These are phyloP conservation scores for Cosmia trapezina DNA, from an alignment of 2,888 invertebrate species.

Conservation along the genomic window DNA sequence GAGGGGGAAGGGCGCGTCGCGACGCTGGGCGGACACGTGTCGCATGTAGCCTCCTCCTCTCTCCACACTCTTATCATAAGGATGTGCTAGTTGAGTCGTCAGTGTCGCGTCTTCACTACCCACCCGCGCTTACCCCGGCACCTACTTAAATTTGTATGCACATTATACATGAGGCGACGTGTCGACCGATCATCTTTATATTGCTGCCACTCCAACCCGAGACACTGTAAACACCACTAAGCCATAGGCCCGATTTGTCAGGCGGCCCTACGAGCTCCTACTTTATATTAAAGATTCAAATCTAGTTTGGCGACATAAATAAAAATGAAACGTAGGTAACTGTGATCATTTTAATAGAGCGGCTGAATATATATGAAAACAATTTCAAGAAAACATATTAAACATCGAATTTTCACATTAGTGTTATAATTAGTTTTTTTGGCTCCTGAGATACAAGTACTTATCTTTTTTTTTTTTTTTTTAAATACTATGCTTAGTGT, in stretches of 20 bases:
- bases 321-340: conserved; percentile 2
- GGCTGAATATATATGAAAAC: neutral
- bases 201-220: conserved; percentile 75
- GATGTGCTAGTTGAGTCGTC: conserved; percentile 77
- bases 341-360: neutral
- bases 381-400: neutral
- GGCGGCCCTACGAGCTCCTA: conserved; percentile 33
- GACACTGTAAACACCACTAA: conserved; percentile 76
- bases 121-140: conserved; percentile 66
- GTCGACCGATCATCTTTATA: conserved; percentile 86
- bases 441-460: too few species aligned
- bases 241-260: conserved; percentile 73
- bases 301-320: conserved; percentile 24
- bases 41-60: conserved; percentile 76
- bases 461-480: too few species aligned
- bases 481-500: too few species aligned
- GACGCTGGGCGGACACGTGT: conserved; percentile 85
- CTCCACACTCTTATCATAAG: conserved; percentile 77
- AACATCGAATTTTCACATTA: neutral
- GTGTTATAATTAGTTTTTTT: neutral
- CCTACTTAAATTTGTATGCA: conserved; percentile 86
- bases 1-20: conserved; percentile 72
- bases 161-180: conserved; percentile 87
- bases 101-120: conserved; percentile 69
- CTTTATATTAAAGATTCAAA: conserved; percentile 53